Base-by-base conservation (phyloP, 2,797 vertebrate genomes). In the Sebastes wilsoni region DNA sequence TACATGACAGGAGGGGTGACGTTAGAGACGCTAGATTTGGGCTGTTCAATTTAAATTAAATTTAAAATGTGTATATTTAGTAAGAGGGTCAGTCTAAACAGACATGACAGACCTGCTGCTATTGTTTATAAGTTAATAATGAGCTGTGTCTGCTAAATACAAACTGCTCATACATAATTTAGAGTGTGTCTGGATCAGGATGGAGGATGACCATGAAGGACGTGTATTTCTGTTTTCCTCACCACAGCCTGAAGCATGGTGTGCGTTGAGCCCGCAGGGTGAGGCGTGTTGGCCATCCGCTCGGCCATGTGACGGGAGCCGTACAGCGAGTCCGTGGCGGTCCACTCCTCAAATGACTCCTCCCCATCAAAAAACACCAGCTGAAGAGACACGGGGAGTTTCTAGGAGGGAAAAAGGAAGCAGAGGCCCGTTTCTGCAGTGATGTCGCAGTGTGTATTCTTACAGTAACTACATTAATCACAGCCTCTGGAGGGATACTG, bases 311-410 rank as follows among this genome's bases (percentile, higher is more conserved):
- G 97, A 3, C 96, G 96, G 3, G 98, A 97, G 8, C 98, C 98
- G 0, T 99, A 99, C 27, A 99, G 93, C 0, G 98, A 99, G 79
- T 99, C 97, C 0, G 90, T 94, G 75, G 77, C 92, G 0, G 96
- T 97, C 98, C 98, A 99, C 11, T 96, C 94, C 70, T 92, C 95
- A 9, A 99, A 96, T 0, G 98, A 97, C 84, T 99, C 98, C 80
- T 99, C 98, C 0, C 98, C 98, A 0, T 99, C 98, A 38, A 99
- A 95, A 86, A 99, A 99, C 25, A 98, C 95, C 16, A 99, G 91
- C 94, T 99, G 97, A 14, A 99, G 94, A 2, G 97, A 95, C 71
- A 98, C 88, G 0, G 92, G 92, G 38, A 90, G 85, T 72, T 89
- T 95, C 96, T 96, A 22, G 30, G 28, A 58, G 28, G 5, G 55